Evolutionary conservation across 37 sponge, comb jelly and placozoan species (phyloP).

Genomic region (Petrosia ficiformis): DNA sequence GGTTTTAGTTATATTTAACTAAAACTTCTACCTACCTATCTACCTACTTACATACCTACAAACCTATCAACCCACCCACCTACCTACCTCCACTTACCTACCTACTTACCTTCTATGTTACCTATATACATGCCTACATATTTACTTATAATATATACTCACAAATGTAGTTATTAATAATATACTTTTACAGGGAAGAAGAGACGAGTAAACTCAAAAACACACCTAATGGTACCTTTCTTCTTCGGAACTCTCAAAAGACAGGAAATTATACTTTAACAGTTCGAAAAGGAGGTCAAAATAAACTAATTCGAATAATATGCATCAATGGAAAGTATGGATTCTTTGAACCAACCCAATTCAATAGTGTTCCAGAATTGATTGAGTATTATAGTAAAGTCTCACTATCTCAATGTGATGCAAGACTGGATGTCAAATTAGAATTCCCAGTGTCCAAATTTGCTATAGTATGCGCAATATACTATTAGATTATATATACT

Average conservation of each 20-base stretch:
- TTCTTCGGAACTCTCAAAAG: slow-evolving; percentile 75
- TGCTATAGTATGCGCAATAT: slow-evolving; percentile 39
- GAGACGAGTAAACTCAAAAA: slow-evolving; percentile 72
- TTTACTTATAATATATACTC: too few species aligned
- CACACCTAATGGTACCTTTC: slow-evolving; percentile 87
- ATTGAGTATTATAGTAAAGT: slow-evolving; percentile 48
- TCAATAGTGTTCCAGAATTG: slow-evolving; percentile 60
- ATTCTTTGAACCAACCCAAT: slow-evolving; percentile 79
- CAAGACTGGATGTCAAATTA: slow-evolving; percentile 75
- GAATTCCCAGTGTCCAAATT: slow-evolving; percentile 70
- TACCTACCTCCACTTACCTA: too few species aligned
- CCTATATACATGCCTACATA: too few species aligned
- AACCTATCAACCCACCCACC: too few species aligned
- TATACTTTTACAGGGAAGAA: slow-evolving; percentile 58
- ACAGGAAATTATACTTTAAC: slow-evolving; percentile 92
- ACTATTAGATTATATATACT: too few species aligned
- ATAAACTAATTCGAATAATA: slow-evolving; percentile 84
- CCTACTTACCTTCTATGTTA: too few species aligned
- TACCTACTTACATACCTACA: too few species aligned
- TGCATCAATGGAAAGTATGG: slow-evolving; percentile 66
- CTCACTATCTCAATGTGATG: slow-evolving; percentile 82
- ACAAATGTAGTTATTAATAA: too few species aligned
- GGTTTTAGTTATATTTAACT: too few species aligned
- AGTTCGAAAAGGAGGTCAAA: slow-evolving; percentile 79
- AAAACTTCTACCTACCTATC: too few species aligned